Evolutionary conservation across 2,797 vertebrate species (phyloP), one percentile per base, ranked within the genome.

Genomic region (Oophaga sylvatica): DNA sequence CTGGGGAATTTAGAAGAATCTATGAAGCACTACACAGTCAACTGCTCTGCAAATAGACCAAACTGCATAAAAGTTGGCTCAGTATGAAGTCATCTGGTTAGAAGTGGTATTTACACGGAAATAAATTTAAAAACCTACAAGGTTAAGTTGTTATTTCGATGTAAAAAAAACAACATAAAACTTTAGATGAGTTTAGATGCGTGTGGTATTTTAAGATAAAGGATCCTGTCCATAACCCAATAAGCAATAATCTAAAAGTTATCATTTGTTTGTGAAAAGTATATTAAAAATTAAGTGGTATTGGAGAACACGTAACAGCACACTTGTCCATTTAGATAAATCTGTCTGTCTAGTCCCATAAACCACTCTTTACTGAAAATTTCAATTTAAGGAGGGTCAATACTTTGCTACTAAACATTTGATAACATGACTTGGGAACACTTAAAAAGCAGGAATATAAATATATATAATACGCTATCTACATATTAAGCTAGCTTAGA

Each of bases 21-120:
- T 93, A 91, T 0, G 93, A 94, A 90, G 93, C 94, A 65, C 81
- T 0, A 86, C 63, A 80, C 93, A 85, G 79, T 93, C 94, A 0
- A 92, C 95, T 2, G 91, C 94, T 88, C 92, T 95, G 41, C 94
- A 90, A 22, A 90, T 95, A 90, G 75, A 95, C 91, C 94, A 95
- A 89, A 94, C 84, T 0, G 90, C 90, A 0, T 95, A 84, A 91
- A 83, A 15, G 53, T 81, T 77, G 12, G 20, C 13, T 60, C 16
- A 35, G 19, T 41, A 26, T 67, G 26, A 31, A 0, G 22, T 87
- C 45, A 81, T 68, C 76, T 67, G 63, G 76, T 85, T 62, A 9
- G 0, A 0, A 29, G 0, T 0, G 0, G 20, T n/a, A 29, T 48
- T 81, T 48, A 31, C 84, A 67, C 29, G 11, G 13, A 60, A 22